These are phyloP conservation scores for Toxostoma redivivum DNA, from an alignment of 2,113 vertebrate genomes.

Conservation along the genomic window DNA sequence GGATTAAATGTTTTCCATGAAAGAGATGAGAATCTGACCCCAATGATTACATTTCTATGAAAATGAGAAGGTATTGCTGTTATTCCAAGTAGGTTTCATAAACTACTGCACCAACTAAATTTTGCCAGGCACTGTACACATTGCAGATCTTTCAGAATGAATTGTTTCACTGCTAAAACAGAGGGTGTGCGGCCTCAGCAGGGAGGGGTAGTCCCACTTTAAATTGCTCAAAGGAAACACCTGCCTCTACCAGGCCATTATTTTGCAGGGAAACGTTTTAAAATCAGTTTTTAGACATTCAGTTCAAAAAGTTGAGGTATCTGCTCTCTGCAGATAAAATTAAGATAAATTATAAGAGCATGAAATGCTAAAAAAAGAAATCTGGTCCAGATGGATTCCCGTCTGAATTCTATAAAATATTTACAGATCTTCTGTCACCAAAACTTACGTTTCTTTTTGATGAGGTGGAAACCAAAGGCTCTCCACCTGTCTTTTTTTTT, in stretches of 20 bases:
- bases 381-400: slow-evolving; percentile 56
- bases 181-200: not conserved
- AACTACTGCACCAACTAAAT: not conserved
- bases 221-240: not conserved
- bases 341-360: slow-evolving; percentile 20
- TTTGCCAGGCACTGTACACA: not conserved
- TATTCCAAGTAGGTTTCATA: not conserved
- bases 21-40: not conserved
- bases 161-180: not conserved
- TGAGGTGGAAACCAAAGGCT: slow-evolving; percentile 49
- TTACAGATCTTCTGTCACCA: slow-evolving; percentile 63
- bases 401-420: slow-evolving; percentile 64
- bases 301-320: not conserved
- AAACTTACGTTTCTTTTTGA: slow-evolving; percentile 53
- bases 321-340: not conserved
- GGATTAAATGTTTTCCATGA: not conserved
- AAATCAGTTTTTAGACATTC: not conserved
- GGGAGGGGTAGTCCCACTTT: not conserved
- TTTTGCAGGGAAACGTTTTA: not conserved
- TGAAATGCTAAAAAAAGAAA: slow-evolving; percentile 43
- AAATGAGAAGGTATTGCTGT: not conserved
- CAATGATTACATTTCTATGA: not conserved
- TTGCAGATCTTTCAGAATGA: not conserved
- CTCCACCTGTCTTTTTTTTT: not conserved
- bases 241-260: not conserved